phyloP scores from a whole-genome alignment of 1,140 invertebrate species.

The Drosophila lacteicornis region DNA sequence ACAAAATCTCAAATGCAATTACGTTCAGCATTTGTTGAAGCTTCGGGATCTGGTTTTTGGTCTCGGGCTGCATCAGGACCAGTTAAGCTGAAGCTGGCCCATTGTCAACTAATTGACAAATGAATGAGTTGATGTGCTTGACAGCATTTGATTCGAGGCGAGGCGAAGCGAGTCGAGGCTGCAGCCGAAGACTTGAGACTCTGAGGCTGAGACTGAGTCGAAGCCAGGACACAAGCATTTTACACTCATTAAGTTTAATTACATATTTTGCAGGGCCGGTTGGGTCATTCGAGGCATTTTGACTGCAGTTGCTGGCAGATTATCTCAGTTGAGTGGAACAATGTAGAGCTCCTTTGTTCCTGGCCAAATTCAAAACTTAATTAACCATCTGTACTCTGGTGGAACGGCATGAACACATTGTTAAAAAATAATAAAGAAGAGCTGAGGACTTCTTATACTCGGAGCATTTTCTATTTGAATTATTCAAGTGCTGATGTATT shows the following conservation, averaged over 20 bases:
- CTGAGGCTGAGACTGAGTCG: background rate
- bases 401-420: constrained; percentile 11
- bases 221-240: constrained; percentile 62
- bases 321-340: constrained; percentile 45
- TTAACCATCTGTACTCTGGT: constrained; percentile 13
- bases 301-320: constrained; percentile 40
- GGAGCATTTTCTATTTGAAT: background rate
- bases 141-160: constrained; percentile 56
- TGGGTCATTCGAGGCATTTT: constrained; percentile 34
- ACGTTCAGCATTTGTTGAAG: constrained; percentile 31
- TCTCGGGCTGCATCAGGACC: constrained; percentile 19
- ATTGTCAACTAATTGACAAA: constrained; percentile 78
- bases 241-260: constrained; percentile 80
- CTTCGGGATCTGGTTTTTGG: constrained; percentile 32
- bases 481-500: background rate
- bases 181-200: constrained; percentile 6
- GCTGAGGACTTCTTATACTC: background rate
- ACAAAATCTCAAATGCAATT: constrained; percentile 67
- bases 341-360: constrained; percentile 36
- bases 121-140: constrained; percentile 75
- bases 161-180: constrained; percentile 1
- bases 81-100: constrained; percentile 46
- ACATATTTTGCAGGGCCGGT: constrained; percentile 61
- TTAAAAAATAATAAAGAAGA: constrained; percentile 1
- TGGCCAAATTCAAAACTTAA: constrained; percentile 42